phyloP scores from a whole-genome alignment of 2,888 invertebrate species.

The Ferdinandea cuprea region DNA sequence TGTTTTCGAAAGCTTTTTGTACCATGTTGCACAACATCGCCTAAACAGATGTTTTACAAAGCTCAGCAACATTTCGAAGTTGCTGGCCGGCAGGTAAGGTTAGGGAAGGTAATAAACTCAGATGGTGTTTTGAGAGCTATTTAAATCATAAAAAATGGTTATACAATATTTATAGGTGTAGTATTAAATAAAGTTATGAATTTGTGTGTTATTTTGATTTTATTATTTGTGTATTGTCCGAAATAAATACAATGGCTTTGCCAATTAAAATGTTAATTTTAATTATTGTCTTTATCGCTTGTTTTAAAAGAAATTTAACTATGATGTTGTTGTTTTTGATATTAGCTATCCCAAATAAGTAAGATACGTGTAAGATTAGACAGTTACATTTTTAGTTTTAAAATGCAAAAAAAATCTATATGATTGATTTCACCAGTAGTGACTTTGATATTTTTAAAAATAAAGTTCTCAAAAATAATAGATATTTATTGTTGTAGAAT shows the following conservation, averaged over 20 bases:
- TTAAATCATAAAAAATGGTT: conserved; percentile 17
- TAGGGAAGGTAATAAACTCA: conserved; percentile 13
- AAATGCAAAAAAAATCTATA: no score
- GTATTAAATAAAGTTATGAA: conserved; percentile 30
- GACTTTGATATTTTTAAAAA: no score
- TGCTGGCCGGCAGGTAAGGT: not conserved
- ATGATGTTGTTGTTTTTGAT: no score
- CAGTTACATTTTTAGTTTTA: no score
- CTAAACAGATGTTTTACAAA: not conserved
- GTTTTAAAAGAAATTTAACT: no score
- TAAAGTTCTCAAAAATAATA: no score
- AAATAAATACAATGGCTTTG: conserved; percentile 13
- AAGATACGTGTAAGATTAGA: no score
- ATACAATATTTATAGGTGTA: conserved; percentile 36
- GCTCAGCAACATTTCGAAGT: not conserved
- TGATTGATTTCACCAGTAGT: no score
- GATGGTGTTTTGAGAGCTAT: conserved; percentile 31
- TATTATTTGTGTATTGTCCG: not conserved
- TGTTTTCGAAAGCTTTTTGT: conserved; percentile 29
- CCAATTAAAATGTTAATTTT: no score
- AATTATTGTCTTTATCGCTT: no score
- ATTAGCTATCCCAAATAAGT: no score
- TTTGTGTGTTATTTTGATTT: not conserved
- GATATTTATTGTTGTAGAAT: no score
- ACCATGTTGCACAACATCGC: not conserved